Evolutionary conservation across 2,888 invertebrate species (phyloP), one percentile per base, ranked within the genome.

Genomic region (Villa cingulata): DNA sequence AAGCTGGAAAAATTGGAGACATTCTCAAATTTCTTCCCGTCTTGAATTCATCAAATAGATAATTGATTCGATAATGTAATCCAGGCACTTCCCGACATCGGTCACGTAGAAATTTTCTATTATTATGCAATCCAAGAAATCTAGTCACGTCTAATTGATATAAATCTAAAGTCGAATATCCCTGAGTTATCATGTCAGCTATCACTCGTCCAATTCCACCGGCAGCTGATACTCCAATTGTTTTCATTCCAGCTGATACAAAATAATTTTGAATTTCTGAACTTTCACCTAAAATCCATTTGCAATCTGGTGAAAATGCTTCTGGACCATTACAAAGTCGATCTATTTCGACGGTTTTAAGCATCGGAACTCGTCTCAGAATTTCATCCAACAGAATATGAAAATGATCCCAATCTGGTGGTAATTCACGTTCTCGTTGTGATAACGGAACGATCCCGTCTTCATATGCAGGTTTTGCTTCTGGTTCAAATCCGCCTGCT

Each of bases 381-480:
- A 95, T 73, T 62, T 90, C 81, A 56, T 91, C 87, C 29, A 97
- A 74, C 40, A 95, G 71, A 39, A 86, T 76, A 62, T 94, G 88
- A 69, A 97, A 97, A 60, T 92, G 91, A 67, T 97, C 96, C 96
- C 96, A 97, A 68, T 96, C 95, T 60, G 88, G 85, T 0, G 83
- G 79, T 34, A 87, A 73, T 59, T 80, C 75, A 14, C 86, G 73
- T 41, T 82, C 78, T 19, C 75, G 68, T 48, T 77, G 74, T 19
- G 72, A 75, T 17, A 77, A 77, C 50, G 80, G 81, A 57, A 80
- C 75, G 51, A 67, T 65, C 45, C 81, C 80, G 59, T 87, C 84
- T 63, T 89, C 88, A 65, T 85, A 89, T 1, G 89, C 86, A 27
- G 92, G 89, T 65, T 94, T 94, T 0, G 91, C 90, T 44, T 83